These are phyloP conservation scores for Clivina fossor DNA, from an alignment of 2,888 invertebrate genomes.

Conservation along the genomic window DNA sequence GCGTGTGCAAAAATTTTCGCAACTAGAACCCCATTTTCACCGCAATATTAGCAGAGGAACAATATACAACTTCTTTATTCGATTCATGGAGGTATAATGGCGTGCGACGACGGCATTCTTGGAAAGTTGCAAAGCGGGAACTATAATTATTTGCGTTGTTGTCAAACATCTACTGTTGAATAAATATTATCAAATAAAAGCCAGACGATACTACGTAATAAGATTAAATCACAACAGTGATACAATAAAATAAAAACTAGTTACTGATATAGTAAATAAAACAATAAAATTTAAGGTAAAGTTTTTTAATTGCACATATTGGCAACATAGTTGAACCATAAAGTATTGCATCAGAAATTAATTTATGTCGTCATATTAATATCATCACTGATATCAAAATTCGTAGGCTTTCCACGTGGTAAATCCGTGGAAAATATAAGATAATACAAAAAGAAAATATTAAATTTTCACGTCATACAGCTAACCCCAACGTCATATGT, in stretches of 20 bases:
- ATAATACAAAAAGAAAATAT: too few species aligned
- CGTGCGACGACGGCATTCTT: too few species aligned
- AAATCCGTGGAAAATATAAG: too few species aligned
- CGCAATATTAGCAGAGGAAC: constrained; percentile 57
- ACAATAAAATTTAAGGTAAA: neutral
- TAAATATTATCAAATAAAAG: neutral
- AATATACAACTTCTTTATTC: constrained; percentile 47
- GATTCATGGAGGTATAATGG: constrained; percentile 51
- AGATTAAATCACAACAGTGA: neutral
- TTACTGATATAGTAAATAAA: neutral
- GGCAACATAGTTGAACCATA: constrained; percentile 15
- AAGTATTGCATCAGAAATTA: constrained; percentile 25
- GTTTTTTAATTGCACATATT: neutral
- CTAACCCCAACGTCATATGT: too few species aligned
- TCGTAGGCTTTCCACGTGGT: too few species aligned
- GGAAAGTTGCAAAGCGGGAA: neutral
- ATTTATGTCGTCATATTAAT: constrained; percentile 26
- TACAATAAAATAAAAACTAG: neutral
- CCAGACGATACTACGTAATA: too few species aligned
- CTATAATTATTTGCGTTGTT: constrained; percentile 1
- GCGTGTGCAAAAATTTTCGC: constrained; percentile 67
- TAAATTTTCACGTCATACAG: too few species aligned
- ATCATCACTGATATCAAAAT: too few species aligned
- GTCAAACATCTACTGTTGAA: neutral
- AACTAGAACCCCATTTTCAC: constrained; percentile 78